Percentiles rank a stretch among this genome's conserved stretches.
These are phyloP conservation scores for Drusus annulatus DNA, from an alignment of 1,140 invertebrate species.

Conservation along the genomic window DNA sequence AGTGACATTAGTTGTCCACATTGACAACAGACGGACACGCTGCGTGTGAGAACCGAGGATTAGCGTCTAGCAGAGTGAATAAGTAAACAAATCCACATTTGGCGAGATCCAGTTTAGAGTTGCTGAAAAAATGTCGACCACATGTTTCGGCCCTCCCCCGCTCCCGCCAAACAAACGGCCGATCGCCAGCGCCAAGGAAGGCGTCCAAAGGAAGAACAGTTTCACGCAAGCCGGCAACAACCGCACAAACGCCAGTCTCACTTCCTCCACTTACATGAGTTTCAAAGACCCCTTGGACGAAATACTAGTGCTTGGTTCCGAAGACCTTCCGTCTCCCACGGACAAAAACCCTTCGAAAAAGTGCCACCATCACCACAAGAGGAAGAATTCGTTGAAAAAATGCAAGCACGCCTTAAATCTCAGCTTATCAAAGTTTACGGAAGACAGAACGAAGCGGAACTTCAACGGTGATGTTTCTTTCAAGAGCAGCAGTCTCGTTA, in stretches of 20 bases:
- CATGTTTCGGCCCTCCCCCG: constrained; percentile 62
- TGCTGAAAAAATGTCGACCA: constrained; percentile 50
- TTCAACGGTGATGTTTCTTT: constrained; percentile 41
- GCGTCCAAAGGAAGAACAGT: constrained; percentile 50
- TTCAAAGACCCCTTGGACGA: constrained; percentile 68
- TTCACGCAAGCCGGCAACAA: constrained; percentile 30
- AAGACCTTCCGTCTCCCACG: constrained; percentile 66
- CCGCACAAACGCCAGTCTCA: constrained; percentile 35
- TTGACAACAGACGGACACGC: constrained; percentile 28
- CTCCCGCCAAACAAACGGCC: constrained; percentile 59
- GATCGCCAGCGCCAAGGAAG: constrained; percentile 44
- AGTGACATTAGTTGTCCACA: constrained; percentile 19
- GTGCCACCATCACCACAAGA: constrained; percentile 55
- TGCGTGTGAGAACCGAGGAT: constrained; percentile 34
- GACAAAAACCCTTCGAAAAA: constrained; percentile 37
- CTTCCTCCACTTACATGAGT: constrained; percentile 71
- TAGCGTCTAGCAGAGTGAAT: background rate
- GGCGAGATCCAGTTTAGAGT: constrained; percentile 4
- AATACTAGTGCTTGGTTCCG: constrained; percentile 70
- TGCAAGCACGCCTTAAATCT: constrained; percentile 58
- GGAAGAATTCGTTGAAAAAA: constrained; percentile 57
- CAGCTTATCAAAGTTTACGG: constrained; percentile 49
- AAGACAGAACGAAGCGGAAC: constrained; percentile 46
- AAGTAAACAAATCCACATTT: constrained; percentile 35
- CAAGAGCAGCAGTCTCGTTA: constrained; percentile 53